Base-by-base conservation (phyloP, 2,113 vertebrate species). In the Fulmarus glacialis region DNA sequence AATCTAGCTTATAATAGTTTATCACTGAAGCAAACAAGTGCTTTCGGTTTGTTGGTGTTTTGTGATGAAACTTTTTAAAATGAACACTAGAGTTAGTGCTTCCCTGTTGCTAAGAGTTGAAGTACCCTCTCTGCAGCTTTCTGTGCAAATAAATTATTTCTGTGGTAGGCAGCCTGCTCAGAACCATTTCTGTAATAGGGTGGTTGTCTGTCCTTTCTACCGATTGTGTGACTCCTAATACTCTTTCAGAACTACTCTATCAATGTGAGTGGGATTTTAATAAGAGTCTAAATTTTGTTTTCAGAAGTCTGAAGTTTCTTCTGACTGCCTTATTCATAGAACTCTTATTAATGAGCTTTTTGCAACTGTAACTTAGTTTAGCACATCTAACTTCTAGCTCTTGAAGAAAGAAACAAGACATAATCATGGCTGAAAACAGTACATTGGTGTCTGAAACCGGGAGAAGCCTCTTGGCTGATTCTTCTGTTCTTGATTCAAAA, bases 401-500 rank as follows among this genome's bases (percentile, higher is more conserved):
- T 47, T 94, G 24, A 91, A 91, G 83, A 92, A 45, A 68, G 90
- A 89, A 79, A 78, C 42, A 23, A 85, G n/a, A 29, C 9, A 1
- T 60, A 71, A 91, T 89, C 77, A 99, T 99, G 99, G 98, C 99
- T 97, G 99, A 99, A 97, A 99, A 87, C 97, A 99, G 99, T 87
- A 96, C 96, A 8, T 47, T 99, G 95, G 96, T 98, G 67, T 98
- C 98, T 26, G 98, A 99, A 94, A 91, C 97, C 0, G 98, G 98
- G 67, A 98, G 96, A 80, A 99, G 99, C 98, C 98, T 99, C 85
- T 93, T 99, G 97, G 98, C 98, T 90, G 99, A 99, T 97, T 99
- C 98, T 80, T 99, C 99, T 19, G 98, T 99, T 84, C 99, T 98
- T 89, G 99, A 99, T 95, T 99, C 99, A 52, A 99, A 99, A 97